Percentiles rank a stretch among this genome's conserved stretches.
Conservation (phyloP, 1,140 invertebrate genomes). For the Drosophila lacteicornis region DNA sequence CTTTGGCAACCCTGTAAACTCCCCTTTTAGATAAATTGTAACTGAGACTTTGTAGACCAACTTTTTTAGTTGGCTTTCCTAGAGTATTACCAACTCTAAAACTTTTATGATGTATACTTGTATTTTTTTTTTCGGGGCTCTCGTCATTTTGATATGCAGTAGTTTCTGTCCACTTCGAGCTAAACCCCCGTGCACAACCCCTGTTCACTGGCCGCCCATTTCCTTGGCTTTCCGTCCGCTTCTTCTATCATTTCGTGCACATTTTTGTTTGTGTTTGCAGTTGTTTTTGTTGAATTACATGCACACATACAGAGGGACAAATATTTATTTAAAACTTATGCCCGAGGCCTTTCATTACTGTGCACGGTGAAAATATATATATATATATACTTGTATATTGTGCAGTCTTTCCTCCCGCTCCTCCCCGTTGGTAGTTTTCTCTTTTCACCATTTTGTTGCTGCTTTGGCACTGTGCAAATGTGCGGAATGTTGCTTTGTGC, state of each 20-base stretch:
- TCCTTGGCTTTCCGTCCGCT: slow-evolving; percentile 56
- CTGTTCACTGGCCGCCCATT: slow-evolving; percentile 41
- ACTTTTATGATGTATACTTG: slow-evolving; percentile 7
- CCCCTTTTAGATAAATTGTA: no score
- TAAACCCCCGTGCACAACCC: not conserved
- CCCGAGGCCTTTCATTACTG: slow-evolving; percentile 81
- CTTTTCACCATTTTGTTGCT: slow-evolving; percentile 35
- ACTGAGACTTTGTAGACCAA: no score
- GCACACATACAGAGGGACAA: slow-evolving; percentile 69
- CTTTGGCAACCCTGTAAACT: not conserved
- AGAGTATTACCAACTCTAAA: slow-evolving; percentile 20
- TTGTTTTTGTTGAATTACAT: slow-evolving; percentile 81
- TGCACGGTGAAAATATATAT: slow-evolving; percentile 67
- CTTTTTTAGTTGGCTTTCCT: no score
- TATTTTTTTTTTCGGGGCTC: slow-evolving; percentile 9
- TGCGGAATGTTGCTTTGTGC: slow-evolving; percentile 69
- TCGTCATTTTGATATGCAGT: slow-evolving; percentile 68
- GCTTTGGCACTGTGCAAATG: slow-evolving; percentile 66
- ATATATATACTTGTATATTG: slow-evolving; percentile 24
- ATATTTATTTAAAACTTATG: slow-evolving; percentile 84
- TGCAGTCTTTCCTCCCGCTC: slow-evolving; percentile 27
- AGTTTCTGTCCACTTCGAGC: slow-evolving; percentile 53
- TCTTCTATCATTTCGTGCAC: slow-evolving; percentile 47
- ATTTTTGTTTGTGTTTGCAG: slow-evolving; percentile 53
- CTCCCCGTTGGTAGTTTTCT: slow-evolving; percentile 11